Evolutionary conservation across 2,888 invertebrate genomes (phyloP), one percentile per base, ranked within the genome.

Genomic region (Sicus ferrugineus): DNA sequence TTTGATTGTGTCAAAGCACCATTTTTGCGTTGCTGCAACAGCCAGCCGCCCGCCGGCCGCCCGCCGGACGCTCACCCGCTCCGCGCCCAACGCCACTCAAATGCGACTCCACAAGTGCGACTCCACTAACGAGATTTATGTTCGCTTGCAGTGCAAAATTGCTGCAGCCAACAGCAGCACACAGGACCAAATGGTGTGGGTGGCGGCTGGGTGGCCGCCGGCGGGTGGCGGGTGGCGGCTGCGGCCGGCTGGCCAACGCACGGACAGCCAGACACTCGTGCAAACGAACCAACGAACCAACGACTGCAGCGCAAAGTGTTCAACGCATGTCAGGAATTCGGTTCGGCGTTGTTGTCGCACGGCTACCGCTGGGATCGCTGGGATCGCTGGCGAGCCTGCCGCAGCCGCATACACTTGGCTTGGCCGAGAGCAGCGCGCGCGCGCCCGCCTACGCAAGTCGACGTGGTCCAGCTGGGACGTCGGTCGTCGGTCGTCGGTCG

Each of bases 1-100:
- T 79, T 78, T 76, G 76, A 75, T 76, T 77, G 77, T 77, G 76
- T 76, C 77, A 75, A 75, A 73, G 73, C 72, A 72, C 67, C 71
- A 69, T 68, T 65, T 67, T 68, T 68, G 61, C 62, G 11, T 28
- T 23, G n/a, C 46, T 54, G 11, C 46, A 34, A 16, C 56, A 23
- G 11, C 38, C 38, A 38, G 19, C 38, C 61, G 26, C 26, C 23
- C 28, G 64, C 50, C 48, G 42, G 7, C 23, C 14, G 21, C 6
- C 1, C 19, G 16, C 38, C 6, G 2, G n/a, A 11, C 46, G 9
- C 31, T 16, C 30, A 42, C 7, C 52, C 26, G 26, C 28, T 34
- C 66, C 34, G 7, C 66, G 42, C 38, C 30, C 58, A 16, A 34
- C n/a, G 7, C 62, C 62, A 42, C 23, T 30, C 48, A n/a, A 46